Evolutionary conservation across 2,888 invertebrate species (phyloP).

Genomic region (Callosobruchus maculatus): DNA sequence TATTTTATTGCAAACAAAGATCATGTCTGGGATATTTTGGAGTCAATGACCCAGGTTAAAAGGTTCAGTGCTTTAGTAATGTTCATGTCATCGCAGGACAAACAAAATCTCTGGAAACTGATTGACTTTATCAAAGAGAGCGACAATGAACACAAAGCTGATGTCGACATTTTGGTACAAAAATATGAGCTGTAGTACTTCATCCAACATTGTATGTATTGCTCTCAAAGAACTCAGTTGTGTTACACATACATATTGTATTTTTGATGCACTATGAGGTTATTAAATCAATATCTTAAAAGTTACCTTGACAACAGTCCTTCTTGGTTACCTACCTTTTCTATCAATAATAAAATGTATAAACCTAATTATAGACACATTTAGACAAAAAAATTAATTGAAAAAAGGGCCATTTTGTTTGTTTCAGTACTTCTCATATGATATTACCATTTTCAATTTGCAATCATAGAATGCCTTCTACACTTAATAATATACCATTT

Average conservation of each 20-base stretch:
- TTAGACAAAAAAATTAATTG: too few relatives aligned
- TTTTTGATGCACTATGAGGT: neutral
- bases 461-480: too few relatives aligned
- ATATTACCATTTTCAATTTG: too few relatives aligned
- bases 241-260: neutral
- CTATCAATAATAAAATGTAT: too few relatives aligned
- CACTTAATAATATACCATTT: too few relatives aligned
- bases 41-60: constrained; percentile 56
- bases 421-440: too few relatives aligned
- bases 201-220: neutral
- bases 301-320: too few relatives aligned
- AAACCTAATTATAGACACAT: too few relatives aligned
- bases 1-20: constrained; percentile 49
- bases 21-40: constrained; percentile 53
- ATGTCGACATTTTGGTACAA: constrained; percentile 38
- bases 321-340: too few relatives aligned
- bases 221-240: neutral
- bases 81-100: constrained; percentile 60
- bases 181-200: constrained; percentile 45
- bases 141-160: constrained; percentile 35
- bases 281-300: too few relatives aligned
- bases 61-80: constrained; percentile 63
- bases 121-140: constrained; percentile 40
- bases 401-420: too few relatives aligned
- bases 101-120: constrained; percentile 48